Percentiles rank a stretch among this genome's conserved stretches.
These are phyloP conservation scores for Acanthosepion lycidas DNA, from an alignment of 2,888 invertebrate genomes.

Conservation along the genomic window DNA sequence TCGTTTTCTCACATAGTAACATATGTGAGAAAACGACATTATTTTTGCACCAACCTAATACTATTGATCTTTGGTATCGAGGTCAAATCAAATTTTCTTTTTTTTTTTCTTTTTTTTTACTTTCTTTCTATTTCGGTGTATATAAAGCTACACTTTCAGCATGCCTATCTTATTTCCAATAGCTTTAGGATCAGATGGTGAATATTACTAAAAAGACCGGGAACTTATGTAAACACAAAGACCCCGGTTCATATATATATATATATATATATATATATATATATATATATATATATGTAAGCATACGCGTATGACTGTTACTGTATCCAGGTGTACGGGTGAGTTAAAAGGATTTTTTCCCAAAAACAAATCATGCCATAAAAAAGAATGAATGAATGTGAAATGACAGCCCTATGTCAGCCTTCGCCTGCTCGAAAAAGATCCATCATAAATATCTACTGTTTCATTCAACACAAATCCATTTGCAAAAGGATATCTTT, in stretches of 20 bases:
- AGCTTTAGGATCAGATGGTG: background rate
- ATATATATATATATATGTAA: no score
- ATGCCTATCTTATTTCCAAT: background rate
- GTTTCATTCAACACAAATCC: constrained; percentile 33
- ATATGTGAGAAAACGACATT: no score
- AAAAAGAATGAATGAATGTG: background rate
- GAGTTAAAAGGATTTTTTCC: background rate
- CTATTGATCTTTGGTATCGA: background rate
- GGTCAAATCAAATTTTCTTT: background rate
- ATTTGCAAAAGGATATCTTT: constrained; percentile 17
- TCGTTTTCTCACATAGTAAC: no score
- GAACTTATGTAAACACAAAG: background rate
- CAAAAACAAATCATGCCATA: background rate
- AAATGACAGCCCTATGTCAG: background rate
- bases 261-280: no score
- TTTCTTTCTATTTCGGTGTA: background rate
- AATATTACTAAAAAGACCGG: background rate
- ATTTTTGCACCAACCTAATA: no score
- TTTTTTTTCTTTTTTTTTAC: background rate
- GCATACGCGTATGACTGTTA: background rate
- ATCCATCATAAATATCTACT: background rate
- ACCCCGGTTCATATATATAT: background rate
- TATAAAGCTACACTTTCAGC: background rate
- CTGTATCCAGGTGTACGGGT: constrained; percentile 5
- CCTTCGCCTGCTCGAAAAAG: background rate